Evolutionary conservation across 2,888 invertebrate genomes (phyloP), one percentile per base, ranked within the genome.

Genomic region (Leptothorax acervorum): DNA sequence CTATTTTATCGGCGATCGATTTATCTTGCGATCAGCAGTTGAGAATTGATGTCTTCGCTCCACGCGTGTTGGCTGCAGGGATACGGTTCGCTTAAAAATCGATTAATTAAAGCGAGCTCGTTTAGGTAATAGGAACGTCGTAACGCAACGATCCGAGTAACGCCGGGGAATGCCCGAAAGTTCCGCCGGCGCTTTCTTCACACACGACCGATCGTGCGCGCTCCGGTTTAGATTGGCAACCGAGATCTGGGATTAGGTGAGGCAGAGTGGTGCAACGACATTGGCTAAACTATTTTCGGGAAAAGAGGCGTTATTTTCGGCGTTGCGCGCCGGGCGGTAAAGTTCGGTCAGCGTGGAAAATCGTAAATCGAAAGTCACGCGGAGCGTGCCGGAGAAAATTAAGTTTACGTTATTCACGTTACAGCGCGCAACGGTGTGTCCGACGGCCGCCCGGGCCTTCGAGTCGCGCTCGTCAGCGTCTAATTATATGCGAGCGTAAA

Each of bases 311-410:
- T 82, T 85, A 82, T 70, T 75, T 68, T 70, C 85, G 62, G 55
- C 23, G 70, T 45, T 23, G 79, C 74, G 53, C 79, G 71, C 68
- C n/a, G 71, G 48, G 63, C 83, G 57, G 57, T 39, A 60, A 78
- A 79, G 89, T 83, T 90, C 86, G 90, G 87, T 87, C 87, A 87
- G 84, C 86, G 83, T 85, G 84, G 85, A 86, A 85, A 84, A 90
- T 89, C 81, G 85, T 83, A 83, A 85, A 90, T 88, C 87, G 87
- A 89, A 90, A 87, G 68, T 82, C 78, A 82, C 81, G 83, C 71
- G 87, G 78, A 78, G 79, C 87, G 85, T 85, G 82, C 76, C 57
- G 82, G 76, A 35, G 83, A 45, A 86, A 88, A 88, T 78, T 82
- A 76, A 63, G 79, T 84, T 85, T 78, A 66, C 76, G 82, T 39